Conservation (phyloP, 2,888 invertebrate species). For the Drosophila infuscata region DNA sequence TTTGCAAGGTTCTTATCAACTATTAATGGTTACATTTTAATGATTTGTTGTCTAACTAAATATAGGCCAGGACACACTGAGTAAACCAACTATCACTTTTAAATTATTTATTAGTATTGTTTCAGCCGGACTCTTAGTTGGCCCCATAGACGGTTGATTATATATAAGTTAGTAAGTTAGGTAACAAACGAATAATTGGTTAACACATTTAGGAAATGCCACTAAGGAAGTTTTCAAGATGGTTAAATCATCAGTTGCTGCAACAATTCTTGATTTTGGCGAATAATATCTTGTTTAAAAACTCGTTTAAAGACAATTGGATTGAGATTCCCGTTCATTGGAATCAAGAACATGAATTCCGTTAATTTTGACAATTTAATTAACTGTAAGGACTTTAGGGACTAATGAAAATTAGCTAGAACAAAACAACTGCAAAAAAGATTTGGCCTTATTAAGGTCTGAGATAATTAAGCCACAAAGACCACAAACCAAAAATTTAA, state of each 20-base stretch:
- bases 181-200: neutral
- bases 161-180: neutral
- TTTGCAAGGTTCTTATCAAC: neutral
- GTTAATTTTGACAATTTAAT: neutral
- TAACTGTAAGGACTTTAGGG: neutral
- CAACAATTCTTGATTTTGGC: neutral
- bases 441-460: too few relatives aligned
- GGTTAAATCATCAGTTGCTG: neutral
- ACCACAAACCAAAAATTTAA: neutral
- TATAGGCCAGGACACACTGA: neutral
- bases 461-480: too few relatives aligned
- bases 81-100: neutral
- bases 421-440: neutral
- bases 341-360: neutral
- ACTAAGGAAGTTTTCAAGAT: neutral
- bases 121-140: neutral
- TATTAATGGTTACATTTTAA: constrained; percentile 7
- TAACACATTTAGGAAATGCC: neutral
- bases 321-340: too few relatives aligned
- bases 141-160: neutral
- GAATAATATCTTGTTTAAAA: neutral
- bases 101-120: neutral
- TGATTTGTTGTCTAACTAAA: constrained; percentile 23
- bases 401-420: neutral
- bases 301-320: neutral